Percentiles rank a stretch among this genome's conserved stretches.
phyloP scores from a whole-genome alignment of 2,113 vertebrate species.

The Rhabdornis inornatus region DNA sequence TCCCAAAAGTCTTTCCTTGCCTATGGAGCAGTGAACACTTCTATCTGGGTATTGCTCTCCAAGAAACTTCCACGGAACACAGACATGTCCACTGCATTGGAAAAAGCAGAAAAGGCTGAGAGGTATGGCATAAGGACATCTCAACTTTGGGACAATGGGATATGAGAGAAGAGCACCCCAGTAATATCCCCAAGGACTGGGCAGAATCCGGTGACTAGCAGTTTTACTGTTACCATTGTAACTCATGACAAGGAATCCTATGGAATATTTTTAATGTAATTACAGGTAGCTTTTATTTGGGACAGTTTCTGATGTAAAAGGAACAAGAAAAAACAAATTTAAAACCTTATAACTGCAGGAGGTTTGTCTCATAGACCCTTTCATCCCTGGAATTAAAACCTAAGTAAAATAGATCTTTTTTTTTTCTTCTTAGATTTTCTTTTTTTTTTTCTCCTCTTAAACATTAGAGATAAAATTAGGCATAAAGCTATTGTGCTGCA shows the following conservation, averaged over 20 bases:
- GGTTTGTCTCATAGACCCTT: not conserved
- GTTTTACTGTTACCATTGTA: not conserved
- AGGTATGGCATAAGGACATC: accelerated
- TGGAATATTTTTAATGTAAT: not conserved
- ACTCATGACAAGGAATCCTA: not conserved
- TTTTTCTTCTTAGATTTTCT: not conserved
- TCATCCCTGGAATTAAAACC: not conserved
- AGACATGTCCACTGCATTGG: not conserved
- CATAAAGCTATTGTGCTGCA: not conserved
- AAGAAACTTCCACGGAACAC: not conserved
- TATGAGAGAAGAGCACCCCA: not conserved
- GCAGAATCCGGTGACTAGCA: not conserved
- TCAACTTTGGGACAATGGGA: not conserved
- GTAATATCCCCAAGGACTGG: not conserved
- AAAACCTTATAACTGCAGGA: not conserved
- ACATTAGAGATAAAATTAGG: not conserved
- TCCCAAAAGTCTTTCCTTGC: not conserved
- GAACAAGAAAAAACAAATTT: not conserved
- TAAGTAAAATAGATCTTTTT: not conserved
- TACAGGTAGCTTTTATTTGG: not conserved
- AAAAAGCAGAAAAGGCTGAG: not conserved
- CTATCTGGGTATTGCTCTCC: not conserved
- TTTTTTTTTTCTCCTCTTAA: not conserved
- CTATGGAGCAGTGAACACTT: not conserved
- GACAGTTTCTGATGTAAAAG: not conserved